A percentile compares a stretch with the other conserved stretches of the same genome.
Evolutionary conservation across 2,888 invertebrate genomes (phyloP).

Genomic region (Arenicola marina): DNA sequence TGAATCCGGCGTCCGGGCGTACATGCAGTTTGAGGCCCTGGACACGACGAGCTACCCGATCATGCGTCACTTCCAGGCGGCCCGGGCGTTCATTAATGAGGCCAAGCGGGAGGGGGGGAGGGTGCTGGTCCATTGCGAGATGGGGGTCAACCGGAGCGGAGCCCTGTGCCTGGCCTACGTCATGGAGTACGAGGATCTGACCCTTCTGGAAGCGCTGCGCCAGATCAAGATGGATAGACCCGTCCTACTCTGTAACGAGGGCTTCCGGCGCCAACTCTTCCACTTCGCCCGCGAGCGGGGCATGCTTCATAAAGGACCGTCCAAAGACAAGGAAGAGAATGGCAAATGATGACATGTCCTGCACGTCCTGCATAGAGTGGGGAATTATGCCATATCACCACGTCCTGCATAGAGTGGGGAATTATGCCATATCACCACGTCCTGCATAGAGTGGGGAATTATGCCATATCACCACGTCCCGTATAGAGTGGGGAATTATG

Average conservation of each 20-base stretch:
- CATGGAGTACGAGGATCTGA: constrained; percentile 21
- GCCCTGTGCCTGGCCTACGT: constrained; percentile 33
- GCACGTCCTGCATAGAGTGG: no score
- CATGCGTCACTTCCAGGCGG: constrained; percentile 21
- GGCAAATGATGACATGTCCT: no score
- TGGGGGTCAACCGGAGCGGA: constrained; percentile 34
- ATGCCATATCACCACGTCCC: no score
- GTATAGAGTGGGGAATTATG: no score
- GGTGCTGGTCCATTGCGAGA: constrained; percentile 32
- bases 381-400: no score
- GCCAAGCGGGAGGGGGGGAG: constrained; percentile 22
- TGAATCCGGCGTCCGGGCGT: constrained; percentile 13
- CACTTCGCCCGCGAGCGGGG: constrained; percentile 26
- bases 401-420: no score
- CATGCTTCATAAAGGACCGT: no score
- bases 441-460: no score
- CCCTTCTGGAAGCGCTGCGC: constrained; percentile 23
- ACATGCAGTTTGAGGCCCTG: constrained; percentile 25
- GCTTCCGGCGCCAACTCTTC: constrained; percentile 30
- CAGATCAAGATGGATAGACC: constrained; percentile 24
- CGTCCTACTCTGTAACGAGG: constrained; percentile 28
- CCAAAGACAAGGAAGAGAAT: no score
- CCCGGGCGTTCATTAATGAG: constrained; percentile 28
- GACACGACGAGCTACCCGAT: constrained; percentile 30
- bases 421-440: no score